phyloP scores from a whole-genome alignment of 2,113 vertebrate species.

The Mustela nigripes region DNA sequence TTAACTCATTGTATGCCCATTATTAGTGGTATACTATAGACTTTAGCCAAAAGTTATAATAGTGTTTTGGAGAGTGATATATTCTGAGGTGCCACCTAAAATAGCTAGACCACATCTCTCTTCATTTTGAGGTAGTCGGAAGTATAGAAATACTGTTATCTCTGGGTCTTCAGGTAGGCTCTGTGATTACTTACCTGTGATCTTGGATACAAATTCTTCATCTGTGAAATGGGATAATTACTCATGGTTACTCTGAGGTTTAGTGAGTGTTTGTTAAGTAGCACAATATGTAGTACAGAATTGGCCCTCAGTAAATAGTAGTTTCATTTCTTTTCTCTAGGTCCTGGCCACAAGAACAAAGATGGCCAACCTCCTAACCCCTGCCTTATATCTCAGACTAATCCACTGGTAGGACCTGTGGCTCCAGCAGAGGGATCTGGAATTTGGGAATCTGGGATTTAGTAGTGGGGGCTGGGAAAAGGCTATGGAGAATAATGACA shows the following conservation, averaged over 20 bases:
- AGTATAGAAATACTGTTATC: not conserved
- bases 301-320: not conserved
- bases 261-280: not conserved
- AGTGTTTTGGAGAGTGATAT: not conserved
- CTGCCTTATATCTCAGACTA: not conserved
- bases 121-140: not conserved
- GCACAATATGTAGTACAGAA: not conserved
- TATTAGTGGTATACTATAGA: not conserved
- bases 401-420: not conserved
- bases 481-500: not conserved
- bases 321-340: not conserved
- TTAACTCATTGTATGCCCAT: not conserved
- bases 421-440: no score
- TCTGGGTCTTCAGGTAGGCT: not conserved
- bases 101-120: not conserved
- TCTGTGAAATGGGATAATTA: not conserved
- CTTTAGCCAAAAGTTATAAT: not conserved
- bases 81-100: not conserved
- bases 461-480: not conserved
- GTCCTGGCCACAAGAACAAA: not conserved
- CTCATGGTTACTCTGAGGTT: not conserved
- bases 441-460: not conserved
- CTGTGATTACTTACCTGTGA: not conserved
- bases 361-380: not conserved
- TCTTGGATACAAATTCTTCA: not conserved